Conservation (phyloP, 2,888 invertebrate species). For the Callosobruchus maculatus region DNA sequence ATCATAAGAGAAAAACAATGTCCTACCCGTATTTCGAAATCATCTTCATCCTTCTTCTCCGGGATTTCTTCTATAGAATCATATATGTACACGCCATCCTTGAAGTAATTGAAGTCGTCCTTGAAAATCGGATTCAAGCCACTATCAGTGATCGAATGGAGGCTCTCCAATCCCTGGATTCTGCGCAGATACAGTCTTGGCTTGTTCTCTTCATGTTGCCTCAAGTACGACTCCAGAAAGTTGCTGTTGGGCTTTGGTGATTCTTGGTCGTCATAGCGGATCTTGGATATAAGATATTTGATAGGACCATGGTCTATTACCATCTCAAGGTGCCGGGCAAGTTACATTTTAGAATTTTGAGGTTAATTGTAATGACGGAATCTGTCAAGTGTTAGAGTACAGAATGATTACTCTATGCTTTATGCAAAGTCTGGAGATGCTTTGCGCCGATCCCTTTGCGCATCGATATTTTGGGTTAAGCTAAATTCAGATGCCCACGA, state of each 20-base stretch:
- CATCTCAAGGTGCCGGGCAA: neutral
- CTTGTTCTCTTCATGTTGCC: neutral
- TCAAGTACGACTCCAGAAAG: neutral
- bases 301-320: neutral
- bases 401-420: too few relatives aligned
- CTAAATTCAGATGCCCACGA: too few relatives aligned
- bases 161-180: neutral
- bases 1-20: too few relatives aligned
- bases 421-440: too few relatives aligned
- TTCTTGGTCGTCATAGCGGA: neutral
- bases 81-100: neutral
- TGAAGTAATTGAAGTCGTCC: neutral
- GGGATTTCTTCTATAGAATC: neutral
- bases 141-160: neutral
- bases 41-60: neutral
- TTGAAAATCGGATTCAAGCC: neutral
- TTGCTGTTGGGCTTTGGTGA: neutral
- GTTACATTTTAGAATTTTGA: neutral
- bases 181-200: neutral
- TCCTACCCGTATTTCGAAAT: neutral
- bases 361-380: neutral
- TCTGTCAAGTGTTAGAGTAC: too few relatives aligned
- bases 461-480: too few relatives aligned
- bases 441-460: too few relatives aligned
- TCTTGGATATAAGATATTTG: neutral